Evolutionary conservation across 2,888 invertebrate species (phyloP), one percentile per base, ranked within the genome.

Genomic region (Megamerina dolium): DNA sequence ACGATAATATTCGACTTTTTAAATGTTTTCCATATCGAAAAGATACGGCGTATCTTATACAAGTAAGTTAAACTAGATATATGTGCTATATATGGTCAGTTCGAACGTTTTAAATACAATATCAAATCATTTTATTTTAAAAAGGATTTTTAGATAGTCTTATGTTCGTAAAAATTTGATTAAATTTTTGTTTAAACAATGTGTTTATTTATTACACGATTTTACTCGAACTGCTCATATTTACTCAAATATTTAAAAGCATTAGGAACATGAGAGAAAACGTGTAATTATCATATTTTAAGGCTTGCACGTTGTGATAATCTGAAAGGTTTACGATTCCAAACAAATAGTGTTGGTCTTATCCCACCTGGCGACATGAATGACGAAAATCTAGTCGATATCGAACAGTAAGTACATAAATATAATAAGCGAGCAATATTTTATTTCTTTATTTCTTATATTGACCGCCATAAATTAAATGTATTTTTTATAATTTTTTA

Each of bases 271-370:
- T n/a, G n/a, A n/a, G n/a, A n/a, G n/a, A n/a, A n/a, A n/a, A n/a
- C n/a, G n/a, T n/a, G n/a, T n/a, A n/a, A n/a, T 21, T 40, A 12
- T 38, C 37, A 10, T 14, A 27, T 13, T 33, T 14, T 5, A 33
- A 70, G 70, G 57, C 62, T 66, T 59, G 63, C 61, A 43, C 63
- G 61, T 51, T 68, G 66, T 61, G 67, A 68, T 59, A 65, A 63
- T 54, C 54, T 70, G 41, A 61, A 62, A 41, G 61, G 61, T 5
- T 47, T 70, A 51, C 67, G 69, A 47, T 69, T 70, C 44, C 64
- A 68, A 46, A 70, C 70, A 21, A 63, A 67, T 45, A 67, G 61
- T 50, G 64, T 67, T 30, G 66, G 66, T 13, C 55, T 64, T 5
- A 59, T 59, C 12, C 60, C 64, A 41, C 63, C 66, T 18, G 67